A percentile compares a stretch with the other conserved stretches of the same genome.
phyloP scores from a whole-genome alignment of 1,140 invertebrate species.

The Rhyzopertha dominica region DNA sequence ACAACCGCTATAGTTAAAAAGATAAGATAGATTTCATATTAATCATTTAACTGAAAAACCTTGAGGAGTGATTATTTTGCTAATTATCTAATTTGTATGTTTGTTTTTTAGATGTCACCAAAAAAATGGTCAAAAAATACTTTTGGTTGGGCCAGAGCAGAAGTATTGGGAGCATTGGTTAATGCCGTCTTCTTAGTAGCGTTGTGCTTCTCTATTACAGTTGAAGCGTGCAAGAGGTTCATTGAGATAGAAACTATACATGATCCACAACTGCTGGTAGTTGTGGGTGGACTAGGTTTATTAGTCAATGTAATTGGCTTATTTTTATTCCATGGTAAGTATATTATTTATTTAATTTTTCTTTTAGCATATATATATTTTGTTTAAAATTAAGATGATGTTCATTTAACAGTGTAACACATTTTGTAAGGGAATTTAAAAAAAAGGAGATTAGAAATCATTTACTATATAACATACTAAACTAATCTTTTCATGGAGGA shows the following conservation, averaged over 20 bases:
- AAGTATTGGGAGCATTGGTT: constrained; percentile 88
- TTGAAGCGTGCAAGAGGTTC: constrained; percentile 86
- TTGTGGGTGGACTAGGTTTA: constrained; percentile 73
- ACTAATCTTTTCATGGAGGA: too few relatives aligned
- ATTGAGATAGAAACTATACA: constrained; percentile 81
- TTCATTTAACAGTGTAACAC: neutral
- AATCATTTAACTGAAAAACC: too few relatives aligned
- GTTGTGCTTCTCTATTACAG: constrained; percentile 86
- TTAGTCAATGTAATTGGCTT: constrained; percentile 80
- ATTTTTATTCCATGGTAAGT: constrained; percentile 74
- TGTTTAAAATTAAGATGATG: neutral
- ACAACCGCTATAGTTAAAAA: too few relatives aligned
- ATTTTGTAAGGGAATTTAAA: neutral
- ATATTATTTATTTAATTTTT: constrained; percentile 4
- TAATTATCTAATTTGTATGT: too few relatives aligned
- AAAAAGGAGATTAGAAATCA: neutral
- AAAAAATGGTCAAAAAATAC: constrained; percentile 95
- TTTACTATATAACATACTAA: neutral
- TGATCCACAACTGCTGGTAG: constrained; percentile 67
- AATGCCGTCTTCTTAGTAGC: constrained; percentile 92
- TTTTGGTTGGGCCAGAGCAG: constrained; percentile 89
- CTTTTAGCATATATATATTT: neutral
- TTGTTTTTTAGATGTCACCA: constrained; percentile 81
- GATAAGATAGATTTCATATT: too few relatives aligned
- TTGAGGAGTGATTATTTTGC: constrained; percentile 3